Base-by-base conservation (phyloP, 2,888 invertebrate genomes). In the Chymomyza procnemis region DNA sequence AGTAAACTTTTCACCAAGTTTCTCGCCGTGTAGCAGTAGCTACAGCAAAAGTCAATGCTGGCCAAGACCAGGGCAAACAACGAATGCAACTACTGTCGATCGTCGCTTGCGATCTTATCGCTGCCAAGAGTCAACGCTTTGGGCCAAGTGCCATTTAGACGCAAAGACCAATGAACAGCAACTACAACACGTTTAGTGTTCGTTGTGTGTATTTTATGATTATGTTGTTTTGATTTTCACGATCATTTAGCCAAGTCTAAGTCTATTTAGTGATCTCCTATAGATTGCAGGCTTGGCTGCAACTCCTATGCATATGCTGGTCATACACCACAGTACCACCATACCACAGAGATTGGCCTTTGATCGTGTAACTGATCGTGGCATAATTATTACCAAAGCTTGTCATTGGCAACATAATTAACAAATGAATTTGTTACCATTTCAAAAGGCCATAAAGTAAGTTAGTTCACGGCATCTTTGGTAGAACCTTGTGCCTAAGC, bases 391-490 rank as follows among this genome's bases (percentile, higher is more conserved):
- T 72, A 70, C 72, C 52, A 41, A 66, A 60, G 61, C 76, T 60
- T 81, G 82, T 81, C 78, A 78, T 78, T 73, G 76, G 80, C 81
- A 90, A 90, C 87, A 88, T 89, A 89, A 90, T 90, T 89, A 90
- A 90, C 88, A 90, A 88, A 85, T 88, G 88, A 89, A 83, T 90
- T 86, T 88, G 85, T 88, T 87, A 78, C 81, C 86, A 80, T 86
- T 85, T 87, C 76, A 71, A 26, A 76, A 64, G 68, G 67, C 71
- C 58, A 72, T 74, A 21, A 63, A 47, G n/a, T 63, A 55, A 21
- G 14, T 18, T 22, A 55, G 55, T 54, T 54, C 34, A 41, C 48
- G n/a, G 16, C 56, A 64, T 64, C 59, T 9, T n/a, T 18, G 4
- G 8, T 14, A 16, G 46, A 73, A 61, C 41, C 22, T n/a, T 55